These are phyloP conservation scores for Lasioglossum figueresi DNA, from an alignment of 2,888 invertebrate species.

Conservation along the genomic window DNA sequence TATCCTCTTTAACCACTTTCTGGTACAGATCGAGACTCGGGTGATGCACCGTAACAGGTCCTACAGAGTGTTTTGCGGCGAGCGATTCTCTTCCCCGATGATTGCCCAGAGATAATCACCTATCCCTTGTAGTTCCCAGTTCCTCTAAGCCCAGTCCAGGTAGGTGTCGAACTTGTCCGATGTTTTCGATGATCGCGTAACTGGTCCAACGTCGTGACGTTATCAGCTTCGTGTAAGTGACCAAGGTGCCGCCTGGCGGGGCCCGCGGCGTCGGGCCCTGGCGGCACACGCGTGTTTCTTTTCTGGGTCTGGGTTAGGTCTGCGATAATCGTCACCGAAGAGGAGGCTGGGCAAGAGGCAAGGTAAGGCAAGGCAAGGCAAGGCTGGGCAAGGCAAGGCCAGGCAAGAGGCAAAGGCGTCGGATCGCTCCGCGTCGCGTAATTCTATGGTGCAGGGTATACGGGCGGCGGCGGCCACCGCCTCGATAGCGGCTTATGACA, in stretches of 20 bases:
- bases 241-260: constrained; percentile 34
- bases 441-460: constrained; percentile 46
- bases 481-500: constrained; percentile 76
- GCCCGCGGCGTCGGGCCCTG: constrained; percentile 31
- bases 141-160: background rate
- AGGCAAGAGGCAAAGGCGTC: constrained; percentile 8
- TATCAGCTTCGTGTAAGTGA: background rate
- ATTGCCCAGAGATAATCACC: background rate
- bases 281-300: constrained; percentile 12
- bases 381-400: background rate
- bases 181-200: background rate
- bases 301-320: constrained; percentile 10
- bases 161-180: background rate
- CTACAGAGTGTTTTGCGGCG: background rate
- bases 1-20: background rate
- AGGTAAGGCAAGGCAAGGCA: background rate
- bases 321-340: background rate
- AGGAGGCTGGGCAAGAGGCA: background rate
- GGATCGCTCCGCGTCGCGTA: constrained; percentile 40
- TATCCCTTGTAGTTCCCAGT: background rate
- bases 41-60: background rate
- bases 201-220: background rate
- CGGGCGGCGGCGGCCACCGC: constrained; percentile 58
- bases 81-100: background rate
- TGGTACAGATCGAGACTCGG: background rate